These are phyloP conservation scores for Acanthacorydalis orientalis DNA, from an alignment of 2,888 invertebrate species.

Conservation along the genomic window DNA sequence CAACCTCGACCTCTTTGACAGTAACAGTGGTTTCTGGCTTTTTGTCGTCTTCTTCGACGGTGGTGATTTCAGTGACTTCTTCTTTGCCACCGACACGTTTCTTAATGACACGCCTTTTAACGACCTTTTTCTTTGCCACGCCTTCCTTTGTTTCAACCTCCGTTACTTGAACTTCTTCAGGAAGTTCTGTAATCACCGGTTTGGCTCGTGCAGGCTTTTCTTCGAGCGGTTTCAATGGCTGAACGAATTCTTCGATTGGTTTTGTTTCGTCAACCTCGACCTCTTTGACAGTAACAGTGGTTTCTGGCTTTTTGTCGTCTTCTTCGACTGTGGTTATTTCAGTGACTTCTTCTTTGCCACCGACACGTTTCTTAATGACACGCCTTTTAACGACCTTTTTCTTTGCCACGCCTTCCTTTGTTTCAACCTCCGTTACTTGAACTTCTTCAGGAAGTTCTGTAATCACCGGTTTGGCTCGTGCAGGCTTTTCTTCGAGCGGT, in stretches of 20 bases:
- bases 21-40: constrained; percentile 11
- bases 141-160: constrained; percentile 2
- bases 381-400: constrained; percentile 17
- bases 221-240: constrained; percentile 6
- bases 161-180: constrained; percentile 9
- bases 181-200: constrained; percentile 13
- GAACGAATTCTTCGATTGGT: constrained; percentile 8
- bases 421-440: constrained; percentile 20
- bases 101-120: constrained; percentile 12
- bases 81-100: constrained; percentile 15
- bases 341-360: constrained; percentile 15
- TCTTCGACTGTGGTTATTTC: constrained; percentile 13
- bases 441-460: constrained; percentile 25
- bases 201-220: constrained; percentile 10
- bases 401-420: constrained; percentile 17
- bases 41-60: constrained; percentile 12
- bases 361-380: constrained; percentile 16
- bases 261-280: constrained; percentile 18
- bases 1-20: constrained; percentile 9
- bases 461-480: constrained; percentile 13
- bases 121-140: not conserved
- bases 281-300: constrained; percentile 8
- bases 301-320: constrained; percentile 10
- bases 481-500: constrained; percentile 14
- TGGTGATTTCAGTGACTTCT: constrained; percentile 16